Conservation (phyloP, 2,113 vertebrate species). For the Toxotes chatareus region DNA sequence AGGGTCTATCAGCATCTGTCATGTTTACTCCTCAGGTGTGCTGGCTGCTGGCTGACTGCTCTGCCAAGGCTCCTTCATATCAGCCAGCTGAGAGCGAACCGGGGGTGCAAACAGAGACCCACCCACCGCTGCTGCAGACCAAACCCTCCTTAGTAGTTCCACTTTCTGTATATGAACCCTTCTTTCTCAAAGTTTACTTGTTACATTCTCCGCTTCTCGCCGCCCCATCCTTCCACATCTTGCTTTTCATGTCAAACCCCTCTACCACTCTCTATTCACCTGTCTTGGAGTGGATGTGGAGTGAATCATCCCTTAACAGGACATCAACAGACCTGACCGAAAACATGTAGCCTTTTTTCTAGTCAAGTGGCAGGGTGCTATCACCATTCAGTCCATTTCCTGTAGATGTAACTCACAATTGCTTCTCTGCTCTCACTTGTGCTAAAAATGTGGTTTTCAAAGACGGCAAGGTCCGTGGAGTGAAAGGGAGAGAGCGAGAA, state of each 20-base stretch:
- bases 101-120: constrained; percentile 62
- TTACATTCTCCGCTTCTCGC: constrained; percentile 4
- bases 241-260: constrained; percentile 18
- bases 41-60: constrained; percentile 69
- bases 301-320: constrained; percentile 38
- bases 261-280: constrained; percentile 18
- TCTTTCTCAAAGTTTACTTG: constrained; percentile 41
- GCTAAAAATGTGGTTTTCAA: background rate
- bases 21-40: constrained; percentile 79
- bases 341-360: constrained; percentile 15
- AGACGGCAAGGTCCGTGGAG: background rate
- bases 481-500: background rate
- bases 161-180: constrained; percentile 19
- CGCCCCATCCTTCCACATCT: constrained; percentile 7
- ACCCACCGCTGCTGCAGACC: constrained; percentile 40
- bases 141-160: constrained; percentile 18
- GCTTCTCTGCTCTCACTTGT: constrained; percentile 10
- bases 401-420: constrained; percentile 6
- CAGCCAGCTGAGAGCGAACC: constrained; percentile 67
- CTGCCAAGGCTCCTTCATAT: constrained; percentile 69
- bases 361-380: constrained; percentile 14
- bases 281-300: constrained; percentile 11
- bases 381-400: constrained; percentile 19
- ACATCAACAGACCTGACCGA: constrained; percentile 16
- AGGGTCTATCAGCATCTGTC: constrained; percentile 78